Conservation (phyloP, 1,140 invertebrate genomes). For the Aphis craccivora region DNA sequence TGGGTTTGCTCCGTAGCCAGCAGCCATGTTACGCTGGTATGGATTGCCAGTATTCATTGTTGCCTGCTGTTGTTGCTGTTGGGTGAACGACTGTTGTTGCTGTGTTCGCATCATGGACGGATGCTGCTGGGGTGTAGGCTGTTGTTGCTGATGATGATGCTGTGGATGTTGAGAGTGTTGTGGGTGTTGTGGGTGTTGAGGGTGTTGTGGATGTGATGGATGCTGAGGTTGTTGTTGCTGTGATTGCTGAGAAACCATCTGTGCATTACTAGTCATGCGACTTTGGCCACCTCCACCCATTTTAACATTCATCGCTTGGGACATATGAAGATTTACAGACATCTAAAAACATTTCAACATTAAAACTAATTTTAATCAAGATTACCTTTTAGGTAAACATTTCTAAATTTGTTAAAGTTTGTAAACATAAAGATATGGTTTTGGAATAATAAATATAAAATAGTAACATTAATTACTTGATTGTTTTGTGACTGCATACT, state of each 20-base stretch:
- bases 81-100: constrained; percentile 41
- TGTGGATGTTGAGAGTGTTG: background rate
- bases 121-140: constrained; percentile 23
- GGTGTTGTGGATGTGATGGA: background rate
- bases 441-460: background rate
- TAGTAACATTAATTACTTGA: constrained; percentile 32
- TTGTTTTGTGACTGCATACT: constrained; percentile 53
- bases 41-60: constrained; percentile 35
- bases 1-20: background rate
- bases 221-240: background rate
- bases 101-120: constrained; percentile 48
- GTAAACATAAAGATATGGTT: background rate
- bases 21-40: constrained; percentile 44
- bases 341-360: constrained; percentile 31
- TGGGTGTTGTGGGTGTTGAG: background rate
- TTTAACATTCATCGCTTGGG: constrained; percentile 51
- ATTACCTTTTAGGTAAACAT: background rate
- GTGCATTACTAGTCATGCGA: constrained; percentile 21
- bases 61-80: constrained; percentile 40
- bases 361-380: background rate
- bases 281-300: constrained; percentile 28
- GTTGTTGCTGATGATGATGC: constrained; percentile 45
- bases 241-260: constrained; percentile 33
- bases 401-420: background rate
- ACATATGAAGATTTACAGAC: constrained; percentile 49